Percentiles rank a stretch among this genome's conserved stretches.
These are phyloP conservation scores for Anthoscopus minutus DNA, from an alignment of 2,113 vertebrate species.

Conservation along the genomic window DNA sequence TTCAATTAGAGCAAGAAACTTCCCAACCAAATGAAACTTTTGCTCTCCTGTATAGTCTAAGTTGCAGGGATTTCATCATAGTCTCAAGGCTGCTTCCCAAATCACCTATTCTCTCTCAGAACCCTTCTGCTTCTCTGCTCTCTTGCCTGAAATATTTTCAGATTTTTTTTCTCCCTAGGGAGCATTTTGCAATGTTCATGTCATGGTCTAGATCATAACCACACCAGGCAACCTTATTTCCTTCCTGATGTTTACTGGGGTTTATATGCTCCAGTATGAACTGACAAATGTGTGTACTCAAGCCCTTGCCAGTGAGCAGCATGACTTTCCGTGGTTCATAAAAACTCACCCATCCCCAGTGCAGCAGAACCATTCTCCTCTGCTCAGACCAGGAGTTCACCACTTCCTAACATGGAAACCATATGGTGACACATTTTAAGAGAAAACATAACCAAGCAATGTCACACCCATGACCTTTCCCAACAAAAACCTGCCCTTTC, in stretches of 20 bases:
- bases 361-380: not conserved
- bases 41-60: not conserved
- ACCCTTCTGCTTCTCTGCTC: not conserved
- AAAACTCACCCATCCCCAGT: slow-evolving; percentile 23
- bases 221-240: slow-evolving; percentile 35
- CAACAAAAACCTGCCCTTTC: not conserved
- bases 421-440: slow-evolving; percentile 13
- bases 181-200: not conserved
- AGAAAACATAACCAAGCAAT: not conserved
- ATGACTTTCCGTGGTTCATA: slow-evolving; percentile 30
- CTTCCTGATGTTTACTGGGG: slow-evolving; percentile 12
- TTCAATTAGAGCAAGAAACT: not conserved
- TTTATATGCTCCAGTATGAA: slow-evolving; percentile 24
- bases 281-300: slow-evolving; percentile 37
- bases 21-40: not conserved
- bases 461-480: not conserved
- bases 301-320: not conserved
- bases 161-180: slow-evolving; percentile 3
- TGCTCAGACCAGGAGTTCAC: not conserved
- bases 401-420: not conserved
- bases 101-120: not conserved
- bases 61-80: not conserved
- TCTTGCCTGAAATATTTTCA: not conserved
- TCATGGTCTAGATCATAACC: slow-evolving; percentile 27
- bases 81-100: not conserved